Percentiles rank a stretch among this genome's conserved stretches.
phyloP scores from a whole-genome alignment of 2,113 vertebrate genomes.

The Nipponia nippon region DNA sequence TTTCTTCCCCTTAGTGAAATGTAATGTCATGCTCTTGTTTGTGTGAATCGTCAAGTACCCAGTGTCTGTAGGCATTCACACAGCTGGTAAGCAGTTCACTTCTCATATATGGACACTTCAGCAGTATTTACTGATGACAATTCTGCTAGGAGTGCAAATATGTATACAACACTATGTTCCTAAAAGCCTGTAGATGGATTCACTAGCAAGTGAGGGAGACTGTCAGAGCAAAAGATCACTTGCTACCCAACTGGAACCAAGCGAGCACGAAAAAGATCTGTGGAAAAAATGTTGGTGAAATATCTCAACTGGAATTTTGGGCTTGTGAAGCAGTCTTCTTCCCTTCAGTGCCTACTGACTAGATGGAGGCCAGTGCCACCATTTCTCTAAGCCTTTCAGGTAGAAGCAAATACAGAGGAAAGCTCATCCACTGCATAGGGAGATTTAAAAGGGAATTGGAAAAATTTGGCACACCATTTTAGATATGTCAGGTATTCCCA shows the following conservation, averaged over 20 bases:
- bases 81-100: not conserved
- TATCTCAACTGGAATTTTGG: not conserved
- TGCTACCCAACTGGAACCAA: not conserved
- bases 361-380: not conserved
- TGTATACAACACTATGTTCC: not conserved
- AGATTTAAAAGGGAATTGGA: not conserved
- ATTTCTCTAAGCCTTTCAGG: not conserved
- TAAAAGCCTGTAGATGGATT: not conserved
- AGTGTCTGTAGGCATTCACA: not conserved
- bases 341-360: not conserved
- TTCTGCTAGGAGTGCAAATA: not conserved
- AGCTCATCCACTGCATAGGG: not conserved
- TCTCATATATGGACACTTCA: not conserved
- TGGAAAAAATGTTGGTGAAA: not conserved
- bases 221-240: not conserved
- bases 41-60: not conserved
- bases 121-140: not conserved
- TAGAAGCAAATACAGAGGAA: not conserved
- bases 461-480: not conserved
- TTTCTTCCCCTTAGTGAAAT: not conserved
- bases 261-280: not conserved
- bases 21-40: not conserved
- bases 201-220: not conserved
- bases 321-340: not conserved
- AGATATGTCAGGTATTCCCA: not conserved